Evolutionary conservation across 1,140 invertebrate genomes (phyloP).

Genomic region (Drosophila carrolli): DNA sequence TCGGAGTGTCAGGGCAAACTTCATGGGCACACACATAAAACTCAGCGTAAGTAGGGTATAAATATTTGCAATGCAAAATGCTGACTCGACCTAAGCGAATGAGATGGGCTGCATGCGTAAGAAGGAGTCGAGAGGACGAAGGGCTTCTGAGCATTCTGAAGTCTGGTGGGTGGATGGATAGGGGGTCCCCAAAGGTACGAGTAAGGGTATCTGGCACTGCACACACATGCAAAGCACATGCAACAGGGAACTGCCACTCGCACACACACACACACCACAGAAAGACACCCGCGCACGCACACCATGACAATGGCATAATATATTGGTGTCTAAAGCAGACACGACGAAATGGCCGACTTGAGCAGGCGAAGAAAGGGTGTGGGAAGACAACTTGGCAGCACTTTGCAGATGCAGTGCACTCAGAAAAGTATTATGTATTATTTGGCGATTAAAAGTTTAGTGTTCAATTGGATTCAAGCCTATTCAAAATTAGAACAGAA

Average conservation of each 20-base stretch:
- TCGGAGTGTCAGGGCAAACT: slow-evolving; percentile 27
- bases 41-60: slow-evolving; percentile 55
- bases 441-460: not conserved
- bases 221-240: slow-evolving; percentile 26
- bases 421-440: not conserved
- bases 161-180: slow-evolving; percentile 32
- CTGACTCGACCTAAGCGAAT: slow-evolving; percentile 33
- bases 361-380: slow-evolving; percentile 12
- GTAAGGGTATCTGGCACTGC: slow-evolving; percentile 20
- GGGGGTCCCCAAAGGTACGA: slow-evolving; percentile 8
- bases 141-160: slow-evolving; percentile 9
- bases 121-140: slow-evolving; percentile 24
- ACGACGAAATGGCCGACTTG: slow-evolving; percentile 37
- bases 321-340: slow-evolving; percentile 69
- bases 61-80: slow-evolving; percentile 62
- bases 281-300: slow-evolving; percentile 20
- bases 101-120: slow-evolving; percentile 18
- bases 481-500: too few species aligned
- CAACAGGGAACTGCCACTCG: slow-evolving; percentile 55
- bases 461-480: too few species aligned
- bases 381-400: slow-evolving; percentile 41
- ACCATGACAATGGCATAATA: slow-evolving; percentile 64
- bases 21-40: slow-evolving; percentile 49
- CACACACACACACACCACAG: slow-evolving; percentile 3
- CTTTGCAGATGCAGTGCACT: slow-evolving; percentile 50